Evolutionary conservation across 1,140 invertebrate genomes (phyloP).

Genomic region (Calephelis nemesis): DNA sequence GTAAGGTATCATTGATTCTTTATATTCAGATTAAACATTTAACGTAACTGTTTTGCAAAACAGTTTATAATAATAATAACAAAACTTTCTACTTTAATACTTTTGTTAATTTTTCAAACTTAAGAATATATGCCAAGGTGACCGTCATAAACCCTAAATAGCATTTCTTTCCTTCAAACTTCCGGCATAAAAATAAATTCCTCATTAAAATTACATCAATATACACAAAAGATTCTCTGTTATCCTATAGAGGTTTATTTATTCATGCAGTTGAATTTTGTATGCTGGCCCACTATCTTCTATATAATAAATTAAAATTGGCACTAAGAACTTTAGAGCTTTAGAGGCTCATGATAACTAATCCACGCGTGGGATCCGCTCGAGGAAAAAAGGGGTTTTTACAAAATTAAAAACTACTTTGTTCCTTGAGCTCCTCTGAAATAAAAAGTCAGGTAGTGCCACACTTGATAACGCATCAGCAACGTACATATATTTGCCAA

Average conservation of each 20-base stretch:
- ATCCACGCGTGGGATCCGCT: no score
- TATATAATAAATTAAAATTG: constrained; percentile 2
- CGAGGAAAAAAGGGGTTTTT: neutral
- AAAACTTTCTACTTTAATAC: neutral
- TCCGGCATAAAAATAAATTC: neutral
- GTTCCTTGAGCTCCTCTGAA: neutral
- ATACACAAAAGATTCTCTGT: neutral
- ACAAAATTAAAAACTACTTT: constrained; percentile 3
- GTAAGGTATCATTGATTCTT: neutral
- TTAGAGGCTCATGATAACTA: constrained; percentile 7
- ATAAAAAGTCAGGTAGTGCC: constrained; percentile 26
- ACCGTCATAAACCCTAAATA: neutral
- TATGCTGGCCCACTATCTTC: constrained; percentile 1
- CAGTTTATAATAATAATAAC: no score
- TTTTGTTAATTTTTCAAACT: neutral
- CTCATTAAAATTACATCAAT: neutral
- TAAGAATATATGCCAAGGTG: neutral
- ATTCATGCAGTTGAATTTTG: constrained; percentile 1
- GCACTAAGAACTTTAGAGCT: neutral
- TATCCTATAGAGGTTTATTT: neutral
- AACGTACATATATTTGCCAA: constrained; percentile 66
- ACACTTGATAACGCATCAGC: constrained; percentile 66
- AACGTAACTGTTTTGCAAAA: neutral
- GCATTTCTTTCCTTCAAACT: neutral
- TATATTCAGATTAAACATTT: neutral